phyloP scores from a whole-genome alignment of 2,888 invertebrate genomes.

The Eristalis tenax region DNA sequence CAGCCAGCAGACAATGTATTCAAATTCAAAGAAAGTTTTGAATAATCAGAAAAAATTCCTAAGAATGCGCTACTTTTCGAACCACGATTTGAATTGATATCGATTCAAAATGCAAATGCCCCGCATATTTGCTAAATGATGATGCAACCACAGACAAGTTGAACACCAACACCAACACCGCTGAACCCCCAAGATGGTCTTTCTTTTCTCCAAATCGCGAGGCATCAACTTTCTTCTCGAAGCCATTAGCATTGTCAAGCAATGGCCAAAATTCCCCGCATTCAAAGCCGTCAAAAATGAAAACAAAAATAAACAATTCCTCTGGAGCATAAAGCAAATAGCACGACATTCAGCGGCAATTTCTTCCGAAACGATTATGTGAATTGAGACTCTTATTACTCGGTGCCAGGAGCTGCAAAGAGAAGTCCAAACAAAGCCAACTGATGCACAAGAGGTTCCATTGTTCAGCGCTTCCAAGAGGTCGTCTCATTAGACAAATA shows the following conservation, averaged over 20 bases:
- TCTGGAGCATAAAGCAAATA: neutral
- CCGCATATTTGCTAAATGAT: neutral
- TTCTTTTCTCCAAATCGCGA: neutral
- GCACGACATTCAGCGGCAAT: neutral
- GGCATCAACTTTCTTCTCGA: neutral
- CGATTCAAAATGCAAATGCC: neutral
- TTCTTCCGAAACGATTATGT: neutral
- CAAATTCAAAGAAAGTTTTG: neutral
- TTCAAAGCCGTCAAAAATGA: neutral
- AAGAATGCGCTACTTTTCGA: neutral
- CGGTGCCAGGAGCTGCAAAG: neutral
- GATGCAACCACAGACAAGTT: neutral
- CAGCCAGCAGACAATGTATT: neutral
- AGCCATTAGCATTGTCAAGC: neutral
- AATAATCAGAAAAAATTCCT: neutral
- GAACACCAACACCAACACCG: neutral
- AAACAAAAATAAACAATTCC: neutral
- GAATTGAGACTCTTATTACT: neutral
- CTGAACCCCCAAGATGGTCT: neutral
- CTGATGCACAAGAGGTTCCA: neutral
- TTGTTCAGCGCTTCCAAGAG: neutral
- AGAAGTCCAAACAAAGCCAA: neutral
- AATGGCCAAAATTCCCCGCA: neutral
- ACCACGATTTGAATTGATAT: neutral
- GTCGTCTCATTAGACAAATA: slow-evolving; percentile 6